These are phyloP conservation scores for Scylla paramamosain DNA, from an alignment of 1,140 invertebrate species.

Conservation along the genomic window DNA sequence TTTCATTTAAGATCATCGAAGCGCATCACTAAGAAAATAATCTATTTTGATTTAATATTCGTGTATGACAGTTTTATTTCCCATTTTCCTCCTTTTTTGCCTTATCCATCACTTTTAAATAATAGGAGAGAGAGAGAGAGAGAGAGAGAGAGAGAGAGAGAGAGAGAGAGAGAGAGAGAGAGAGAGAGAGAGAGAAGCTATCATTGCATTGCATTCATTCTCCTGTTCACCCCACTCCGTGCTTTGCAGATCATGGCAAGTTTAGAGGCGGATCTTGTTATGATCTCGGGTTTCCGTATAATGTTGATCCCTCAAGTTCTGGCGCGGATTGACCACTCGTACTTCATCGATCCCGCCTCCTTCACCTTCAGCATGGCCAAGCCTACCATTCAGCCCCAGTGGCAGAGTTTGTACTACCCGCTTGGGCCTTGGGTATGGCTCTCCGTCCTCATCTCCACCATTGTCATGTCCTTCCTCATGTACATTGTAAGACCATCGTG, in stretches of 20 bases:
- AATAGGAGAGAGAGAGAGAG: too few relatives aligned
- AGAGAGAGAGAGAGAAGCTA: too few relatives aligned
- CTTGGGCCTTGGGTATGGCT: background rate
- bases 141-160: too few relatives aligned
- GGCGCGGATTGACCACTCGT: constrained; percentile 52
- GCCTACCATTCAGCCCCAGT: constrained; percentile 8
- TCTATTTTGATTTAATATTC: too few relatives aligned
- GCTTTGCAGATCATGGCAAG: constrained; percentile 24
- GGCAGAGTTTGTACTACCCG: constrained; percentile 59
- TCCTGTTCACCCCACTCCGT: background rate
- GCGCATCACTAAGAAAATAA: too few relatives aligned
- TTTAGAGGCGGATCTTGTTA: background rate
- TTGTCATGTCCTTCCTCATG: background rate
- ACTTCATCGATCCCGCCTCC: constrained; percentile 57
- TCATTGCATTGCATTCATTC: too few relatives aligned
- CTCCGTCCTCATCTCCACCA: background rate
- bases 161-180: too few relatives aligned
- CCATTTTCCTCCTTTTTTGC: too few relatives aligned
- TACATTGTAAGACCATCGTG: constrained; percentile 12
- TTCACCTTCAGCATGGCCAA: constrained; percentile 60
- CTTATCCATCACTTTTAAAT: too few relatives aligned
- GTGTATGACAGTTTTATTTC: too few relatives aligned
- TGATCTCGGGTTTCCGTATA: constrained; percentile 46
- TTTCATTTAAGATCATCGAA: too few relatives aligned
- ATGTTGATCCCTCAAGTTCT: constrained; percentile 57